Base-by-base conservation (phyloP, 2,888 invertebrate species). In the Tiliacea citrago region DNA sequence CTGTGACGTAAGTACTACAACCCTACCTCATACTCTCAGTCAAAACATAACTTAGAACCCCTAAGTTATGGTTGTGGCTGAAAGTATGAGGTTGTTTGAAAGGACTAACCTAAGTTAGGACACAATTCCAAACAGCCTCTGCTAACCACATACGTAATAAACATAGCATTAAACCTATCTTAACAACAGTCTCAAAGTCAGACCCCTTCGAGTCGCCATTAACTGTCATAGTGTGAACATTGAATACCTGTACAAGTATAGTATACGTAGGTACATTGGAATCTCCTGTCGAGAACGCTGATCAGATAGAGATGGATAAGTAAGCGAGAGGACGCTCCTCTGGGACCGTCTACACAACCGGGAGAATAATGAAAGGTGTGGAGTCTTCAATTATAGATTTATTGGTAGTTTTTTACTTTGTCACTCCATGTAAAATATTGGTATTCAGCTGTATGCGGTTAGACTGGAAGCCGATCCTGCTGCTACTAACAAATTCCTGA, bases 321-420 rank as follows among this genome's bases (percentile, higher is more conserved):
- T 94, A 94, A 94, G 93, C 92, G 94, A 93, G 93, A 93, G 94
- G 94, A 90, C 91, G 89, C 86, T 93, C 95, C 91, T 93, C 75
- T 62, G 92, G 91, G 94, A 92, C 88, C 85, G 84, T 86, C 89
- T 80, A 86, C 88, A 88, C 87, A 85, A 81, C 84, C 75, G 76
- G 81, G 70, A 84, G 84, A 77, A 84, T 68, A 77, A 77, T 16
- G 47, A 70, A 66, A 63, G 21, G 61, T 10, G 62, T 91, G 60
- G 92, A 92, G 91, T 24, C 42, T 66, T 49, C 10, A 3, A 9
- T 24, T 68, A 10, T 13, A 2, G 13, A 2, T 47, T 21, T 24
- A 24, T 65, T n/a, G 6, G 6, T 57, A 3, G 13, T 13, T 55
- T n/a, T 16, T 55, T 8, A 35, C 16, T 29, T 29, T 29, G 29